Conservation (phyloP, 2,888 invertebrate genomes). For the Aspidiotus rigidus region DNA sequence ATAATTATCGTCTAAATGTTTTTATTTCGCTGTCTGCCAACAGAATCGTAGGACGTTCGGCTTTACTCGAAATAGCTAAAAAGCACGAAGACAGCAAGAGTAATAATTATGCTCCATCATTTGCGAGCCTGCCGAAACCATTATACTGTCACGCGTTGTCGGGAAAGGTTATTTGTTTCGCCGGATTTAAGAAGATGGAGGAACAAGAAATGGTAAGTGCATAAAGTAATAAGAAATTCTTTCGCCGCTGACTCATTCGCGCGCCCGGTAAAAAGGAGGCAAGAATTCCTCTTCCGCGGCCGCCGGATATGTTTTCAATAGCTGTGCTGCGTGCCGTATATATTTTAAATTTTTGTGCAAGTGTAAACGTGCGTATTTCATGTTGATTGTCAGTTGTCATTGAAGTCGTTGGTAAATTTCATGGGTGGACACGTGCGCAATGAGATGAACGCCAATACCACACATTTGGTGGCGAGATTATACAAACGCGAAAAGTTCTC, state of each 20-base stretch:
- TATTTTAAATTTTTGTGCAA: neutral
- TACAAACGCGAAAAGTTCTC: conserved; percentile 87
- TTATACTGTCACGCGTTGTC: conserved; percentile 81
- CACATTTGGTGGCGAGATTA: conserved; percentile 83
- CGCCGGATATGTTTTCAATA: too few relatives aligned
- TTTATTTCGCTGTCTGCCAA: conserved; percentile 11
- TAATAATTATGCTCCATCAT: conserved; percentile 42
- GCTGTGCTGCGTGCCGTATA: neutral
- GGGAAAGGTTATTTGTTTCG: conserved; percentile 81
- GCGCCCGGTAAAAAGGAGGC: too few relatives aligned
- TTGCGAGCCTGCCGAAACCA: conserved; percentile 63
- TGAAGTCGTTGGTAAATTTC: conserved; percentile 82
- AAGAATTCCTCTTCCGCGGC: too few relatives aligned
- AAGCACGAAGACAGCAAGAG: conserved; percentile 45
- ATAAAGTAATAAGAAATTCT: too few relatives aligned
- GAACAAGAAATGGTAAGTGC: conserved; percentile 59
- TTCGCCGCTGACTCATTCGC: too few relatives aligned
- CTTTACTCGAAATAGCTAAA: conserved; percentile 63
- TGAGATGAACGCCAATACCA: conserved; percentile 78
- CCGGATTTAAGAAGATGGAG: conserved; percentile 80
- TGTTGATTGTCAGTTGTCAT: conserved; percentile 56
- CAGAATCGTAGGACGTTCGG: conserved; percentile 72
- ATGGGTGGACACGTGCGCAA: conserved; percentile 94
- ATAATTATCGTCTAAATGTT: neutral
- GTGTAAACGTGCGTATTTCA: neutral